These are phyloP conservation scores for Diceros bicornis DNA, from an alignment of 2,797 vertebrate species.

Conservation along the genomic window DNA sequence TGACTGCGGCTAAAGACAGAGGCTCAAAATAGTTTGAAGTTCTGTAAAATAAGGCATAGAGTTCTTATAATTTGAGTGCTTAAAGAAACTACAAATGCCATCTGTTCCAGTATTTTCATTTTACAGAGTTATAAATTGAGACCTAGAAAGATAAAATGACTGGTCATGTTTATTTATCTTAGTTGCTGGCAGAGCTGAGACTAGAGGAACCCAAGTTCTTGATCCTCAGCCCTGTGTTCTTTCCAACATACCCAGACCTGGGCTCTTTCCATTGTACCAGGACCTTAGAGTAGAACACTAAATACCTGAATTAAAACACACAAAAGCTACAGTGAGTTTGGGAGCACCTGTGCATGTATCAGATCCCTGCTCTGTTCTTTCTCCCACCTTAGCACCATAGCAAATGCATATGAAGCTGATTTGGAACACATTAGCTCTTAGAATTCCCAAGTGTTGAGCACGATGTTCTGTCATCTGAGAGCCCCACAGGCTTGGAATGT, in stretches of 20 bases:
- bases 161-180: neutral
- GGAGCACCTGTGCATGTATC: neutral
- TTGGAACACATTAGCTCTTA: neutral
- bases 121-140: neutral
- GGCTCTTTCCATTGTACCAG: neutral
- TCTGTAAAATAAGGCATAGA: neutral
- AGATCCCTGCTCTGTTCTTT: neutral
- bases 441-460: neutral
- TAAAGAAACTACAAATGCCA: neutral
- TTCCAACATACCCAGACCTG: neutral
- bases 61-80: neutral
- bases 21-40: neutral
- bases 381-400: accelerated
- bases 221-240: neutral
- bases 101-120: neutral
- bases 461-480: neutral
- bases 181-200: neutral
- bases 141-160: neutral
- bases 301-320: neutral
- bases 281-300: neutral
- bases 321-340: neutral
- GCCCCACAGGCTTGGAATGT: neutral
- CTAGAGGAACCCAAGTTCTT: neutral
- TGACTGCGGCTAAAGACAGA: neutral
- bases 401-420: neutral